These are phyloP conservation scores for Scalopus aquaticus DNA, from an alignment of 2,113 vertebrate genomes.

Conservation along the genomic window DNA sequence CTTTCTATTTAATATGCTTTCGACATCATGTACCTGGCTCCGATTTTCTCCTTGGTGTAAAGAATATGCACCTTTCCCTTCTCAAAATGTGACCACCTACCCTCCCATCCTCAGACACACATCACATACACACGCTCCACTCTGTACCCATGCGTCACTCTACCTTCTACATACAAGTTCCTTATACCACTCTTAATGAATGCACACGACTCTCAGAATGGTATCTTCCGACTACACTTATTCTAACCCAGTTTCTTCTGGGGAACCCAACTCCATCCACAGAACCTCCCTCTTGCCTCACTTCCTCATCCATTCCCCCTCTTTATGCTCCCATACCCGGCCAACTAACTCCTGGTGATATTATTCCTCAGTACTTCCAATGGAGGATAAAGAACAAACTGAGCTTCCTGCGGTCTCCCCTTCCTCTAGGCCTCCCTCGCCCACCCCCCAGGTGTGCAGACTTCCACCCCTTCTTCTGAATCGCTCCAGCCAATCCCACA, in stretches of 20 bases:
- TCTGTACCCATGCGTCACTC: slow-evolving; percentile 35
- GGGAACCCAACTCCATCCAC: not conserved
- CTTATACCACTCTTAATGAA: slow-evolving; percentile 30
- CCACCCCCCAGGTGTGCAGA: slow-evolving; percentile 54
- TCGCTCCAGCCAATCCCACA: not conserved
- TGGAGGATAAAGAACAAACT: not conserved
- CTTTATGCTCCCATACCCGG: not conserved
- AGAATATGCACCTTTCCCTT: not conserved
- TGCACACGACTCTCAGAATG: slow-evolving; percentile 37
- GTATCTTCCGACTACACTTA: slow-evolving; percentile 34
- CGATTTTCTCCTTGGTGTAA: not conserved
- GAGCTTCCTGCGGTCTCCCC: not conserved
- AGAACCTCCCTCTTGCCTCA: not conserved
- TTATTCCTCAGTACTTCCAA: not conserved
- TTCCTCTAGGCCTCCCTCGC: not conserved
- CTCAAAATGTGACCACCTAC: not conserved
- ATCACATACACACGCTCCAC: not conserved
- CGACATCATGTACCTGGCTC: not conserved
- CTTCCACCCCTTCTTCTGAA: not conserved
- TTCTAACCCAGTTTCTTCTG: slow-evolving; percentile 44
- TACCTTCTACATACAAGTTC: slow-evolving; percentile 44
- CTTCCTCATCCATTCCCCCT: slow-evolving; percentile 23
- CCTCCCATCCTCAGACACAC: not conserved
- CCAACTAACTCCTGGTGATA: not conserved
- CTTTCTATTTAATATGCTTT: slow-evolving; percentile 2